Evolutionary conservation across 2,113 vertebrate species (phyloP), one percentile per base, ranked within the genome.

Genomic region (Hoplias malabaricus): DNA sequence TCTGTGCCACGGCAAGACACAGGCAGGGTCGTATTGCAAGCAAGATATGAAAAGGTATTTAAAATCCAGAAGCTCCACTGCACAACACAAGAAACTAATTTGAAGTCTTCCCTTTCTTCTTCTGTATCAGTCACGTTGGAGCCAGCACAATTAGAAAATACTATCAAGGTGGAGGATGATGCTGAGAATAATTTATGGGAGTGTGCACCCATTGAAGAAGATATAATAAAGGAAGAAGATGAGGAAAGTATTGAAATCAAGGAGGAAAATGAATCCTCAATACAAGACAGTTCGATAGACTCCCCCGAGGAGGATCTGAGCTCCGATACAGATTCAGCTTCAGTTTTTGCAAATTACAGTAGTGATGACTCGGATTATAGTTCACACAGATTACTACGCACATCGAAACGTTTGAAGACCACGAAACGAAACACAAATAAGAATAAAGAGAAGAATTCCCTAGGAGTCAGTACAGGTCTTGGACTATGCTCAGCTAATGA

Each of bases 281-380:
- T 38, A 10, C 25, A 19, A 11, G 75, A 31, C 21, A 67, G 78
- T 36, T 72, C 66, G 10, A 36, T 46, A 1, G 54, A 68, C 31
- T 3, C 19, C 68, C 57, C 38, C 0, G 29, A 43, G 10, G 56
- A 56, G 8, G 78, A 83, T 62, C 14, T 43, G 9, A 66, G 75
- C 16, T 87, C 84, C 2, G 75, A 84, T 29, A 62, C 43, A 4
- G 78, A 70, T n/a, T 5, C 3, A n/a, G 43, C 16, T 21, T 83
- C 82, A 0, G 54, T 75, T 12, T 85, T 82, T 79, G 65, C 83
- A 3, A 77, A 78, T 3, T 14, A 6, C 48, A 84, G 82, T 50
- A 84, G 79, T 27, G 73, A 84, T 11, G 80, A 71, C 38, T 78
- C 82, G 13, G 14, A 48, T 1, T 38, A n/a, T 53, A 53, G 23